Evolutionary conservation across 2,888 invertebrate species (phyloP), one percentile per base, ranked within the genome.

Genomic region (Seira ritae): DNA sequence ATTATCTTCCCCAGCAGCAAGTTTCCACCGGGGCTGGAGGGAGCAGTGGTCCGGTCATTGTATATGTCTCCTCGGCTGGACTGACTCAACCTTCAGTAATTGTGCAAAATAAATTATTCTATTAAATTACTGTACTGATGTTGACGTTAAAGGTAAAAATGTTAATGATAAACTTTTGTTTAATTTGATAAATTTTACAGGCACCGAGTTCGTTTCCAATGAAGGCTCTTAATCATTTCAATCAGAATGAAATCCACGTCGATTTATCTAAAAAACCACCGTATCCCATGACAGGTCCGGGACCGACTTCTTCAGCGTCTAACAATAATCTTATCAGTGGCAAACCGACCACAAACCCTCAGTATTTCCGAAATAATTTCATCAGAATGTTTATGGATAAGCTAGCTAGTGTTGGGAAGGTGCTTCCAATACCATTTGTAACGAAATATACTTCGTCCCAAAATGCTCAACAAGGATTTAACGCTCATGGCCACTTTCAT

Each of bases 341-440:
- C 6, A 42, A 42, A 12, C 6, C 42, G 12, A 0, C 23, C 24
- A 1, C 60, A 17, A 80, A 80, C 73, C 84, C 84, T 4, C 73
- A 81, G 1, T 84, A 74, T 67, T 23, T 84, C 2, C 62, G 84
- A 0, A 84, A 84, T 23, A 84, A 81, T 19, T 72, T 84, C 55
- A 10, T 84, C 15, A 46, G 77, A 37, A 71, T 77, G 55, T 19
- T 84, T 12, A 84, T 84, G 84, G 81, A 84, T 22, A 76, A 62
- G 24, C 23, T 84, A 31, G 80, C 72, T 0, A 80, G 24, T 71
- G 80, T 80, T 15, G 84, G 84, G 6, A 71, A 66, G n/a, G 19
- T 66, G 0, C 50, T 80, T 22, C 80, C 80, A 6, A 80, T 80
- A 22, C 80, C 80, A 1, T 80, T 80, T 12, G 80, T 80, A 12